Evolutionary conservation across 2,888 invertebrate genomes (phyloP), one percentile per base, ranked within the genome.

Genomic region (Limnephilus marmoratus): DNA sequence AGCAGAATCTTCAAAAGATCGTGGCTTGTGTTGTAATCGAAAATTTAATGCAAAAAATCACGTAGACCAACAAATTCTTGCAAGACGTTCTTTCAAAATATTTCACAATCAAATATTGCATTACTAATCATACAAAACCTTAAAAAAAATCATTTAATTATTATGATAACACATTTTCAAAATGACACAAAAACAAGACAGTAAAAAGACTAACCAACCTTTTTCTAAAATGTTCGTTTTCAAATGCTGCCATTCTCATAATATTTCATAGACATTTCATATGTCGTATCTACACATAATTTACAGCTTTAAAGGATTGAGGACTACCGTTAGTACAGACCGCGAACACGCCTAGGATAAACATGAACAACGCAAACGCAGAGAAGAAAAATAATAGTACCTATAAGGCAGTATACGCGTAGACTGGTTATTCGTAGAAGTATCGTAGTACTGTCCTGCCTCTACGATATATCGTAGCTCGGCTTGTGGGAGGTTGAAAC

Each of bases 311-410:
- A 34, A 24, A 24, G 37, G 15, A 83, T 34, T 18, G 24, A 18
- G 24, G 83, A 15, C 82, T 37, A 37, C 3, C 83, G 24, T 18
- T 37, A 49, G 37, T 34, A 18, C 41, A 4, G 9, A 41, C 2
- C n/a, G 34, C n/a, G 13, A 18, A 86, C 86, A 86, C 45, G 86
- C 86, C 29, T 86, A 37, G 45, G 45, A 29, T 49, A 45, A 49
- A 86, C n/a, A 49, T 11, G 68, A 49, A 86, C 45, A 86, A 86
- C 86, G 86, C 49, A 45, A 86, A n/a, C 86, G 85, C 85, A 41
- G 41, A 85, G n/a, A n/a, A 24, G 7, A 34, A 12, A 37, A n/a
- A 53, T 53, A 53, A 68, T 24, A 15, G 15, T 49, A 15, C 9
- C 24, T n/a, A 68, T 68, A 68, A 9, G 68, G n/a, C 68, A n/a